Percentiles rank a stretch among this genome's conserved stretches.
These are phyloP conservation scores for Hydrochoerus hydrochaeris DNA, from an alignment of 2,113 vertebrate species.

Conservation along the genomic window DNA sequence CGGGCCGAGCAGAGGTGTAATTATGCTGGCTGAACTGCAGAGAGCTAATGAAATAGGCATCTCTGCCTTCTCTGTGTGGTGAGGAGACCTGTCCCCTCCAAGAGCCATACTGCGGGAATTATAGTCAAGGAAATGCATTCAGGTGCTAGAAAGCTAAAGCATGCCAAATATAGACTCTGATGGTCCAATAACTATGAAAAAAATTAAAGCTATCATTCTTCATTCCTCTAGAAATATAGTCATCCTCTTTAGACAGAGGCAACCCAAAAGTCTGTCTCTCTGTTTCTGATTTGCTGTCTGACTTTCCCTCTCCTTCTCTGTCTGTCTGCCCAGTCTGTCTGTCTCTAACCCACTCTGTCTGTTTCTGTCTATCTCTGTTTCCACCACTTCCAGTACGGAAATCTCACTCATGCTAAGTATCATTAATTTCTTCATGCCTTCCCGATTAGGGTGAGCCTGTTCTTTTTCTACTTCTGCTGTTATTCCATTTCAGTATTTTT, in stretches of 20 bases:
- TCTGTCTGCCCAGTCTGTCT: neutral
- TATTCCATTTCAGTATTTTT: neutral
- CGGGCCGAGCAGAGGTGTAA: neutral
- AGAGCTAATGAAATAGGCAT: neutral
- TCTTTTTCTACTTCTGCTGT: neutral
- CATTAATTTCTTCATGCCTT: neutral
- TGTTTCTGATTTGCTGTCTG: neutral
- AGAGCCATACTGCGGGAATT: neutral
- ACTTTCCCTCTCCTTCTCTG: neutral
- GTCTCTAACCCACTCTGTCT: neutral
- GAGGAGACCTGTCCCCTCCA: neutral
- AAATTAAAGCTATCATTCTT: neutral
- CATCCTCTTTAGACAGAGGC: neutral
- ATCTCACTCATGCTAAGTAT: neutral
- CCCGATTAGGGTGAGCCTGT: neutral
- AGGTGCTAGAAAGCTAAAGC: neutral
- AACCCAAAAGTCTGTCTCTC: neutral
- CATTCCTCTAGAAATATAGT: neutral
- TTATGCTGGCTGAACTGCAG: neutral
- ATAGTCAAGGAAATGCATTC: neutral
- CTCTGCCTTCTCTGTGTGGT: neutral
- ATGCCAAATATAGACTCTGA: neutral
- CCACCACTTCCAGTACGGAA: neutral
- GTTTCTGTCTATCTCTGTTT: neutral
- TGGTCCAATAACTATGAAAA: too few relatives aligned